phyloP scores from a whole-genome alignment of 2,113 vertebrate genomes.

The Microtus oregoni region DNA sequence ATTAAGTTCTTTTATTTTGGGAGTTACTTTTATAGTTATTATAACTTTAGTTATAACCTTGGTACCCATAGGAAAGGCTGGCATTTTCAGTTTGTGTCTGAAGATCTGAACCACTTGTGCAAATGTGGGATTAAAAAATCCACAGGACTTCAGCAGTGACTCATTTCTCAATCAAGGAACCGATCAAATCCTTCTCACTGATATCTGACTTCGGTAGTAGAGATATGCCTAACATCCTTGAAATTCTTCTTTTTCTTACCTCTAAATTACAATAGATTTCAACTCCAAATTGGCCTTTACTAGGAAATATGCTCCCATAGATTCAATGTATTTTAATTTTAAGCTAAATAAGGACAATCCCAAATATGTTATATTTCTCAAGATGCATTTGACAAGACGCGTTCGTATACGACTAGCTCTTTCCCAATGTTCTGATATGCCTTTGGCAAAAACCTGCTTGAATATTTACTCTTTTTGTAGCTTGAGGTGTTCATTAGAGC shows the following conservation, averaged over 20 bases:
- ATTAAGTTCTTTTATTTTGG: background rate
- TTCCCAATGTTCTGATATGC: background rate
- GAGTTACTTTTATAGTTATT: background rate
- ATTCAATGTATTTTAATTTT: background rate
- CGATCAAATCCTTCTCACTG: background rate
- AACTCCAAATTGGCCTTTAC: background rate
- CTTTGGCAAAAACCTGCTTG: slow-evolving; percentile 1
- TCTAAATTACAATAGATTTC: slow-evolving; percentile 25
- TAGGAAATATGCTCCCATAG: background rate
- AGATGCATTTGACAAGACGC: background rate
- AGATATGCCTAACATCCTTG: background rate
- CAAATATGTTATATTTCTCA: background rate
- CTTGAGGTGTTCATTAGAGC: background rate
- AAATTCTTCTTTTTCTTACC: background rate
- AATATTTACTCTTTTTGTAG: background rate
- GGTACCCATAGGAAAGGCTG: background rate
- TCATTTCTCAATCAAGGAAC: background rate
- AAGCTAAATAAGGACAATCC: background rate
- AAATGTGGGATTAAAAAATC: background rate
- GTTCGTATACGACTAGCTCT: background rate
- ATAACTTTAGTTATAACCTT: background rate
- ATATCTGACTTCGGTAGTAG: background rate
- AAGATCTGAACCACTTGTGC: background rate
- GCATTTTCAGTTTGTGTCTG: background rate
- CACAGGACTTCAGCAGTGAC: background rate